Percentiles rank a stretch among this genome's conserved stretches.
These are phyloP conservation scores for Cremastinae sp. DNA, from an alignment of 2,888 invertebrate genomes.

Conservation along the genomic window DNA sequence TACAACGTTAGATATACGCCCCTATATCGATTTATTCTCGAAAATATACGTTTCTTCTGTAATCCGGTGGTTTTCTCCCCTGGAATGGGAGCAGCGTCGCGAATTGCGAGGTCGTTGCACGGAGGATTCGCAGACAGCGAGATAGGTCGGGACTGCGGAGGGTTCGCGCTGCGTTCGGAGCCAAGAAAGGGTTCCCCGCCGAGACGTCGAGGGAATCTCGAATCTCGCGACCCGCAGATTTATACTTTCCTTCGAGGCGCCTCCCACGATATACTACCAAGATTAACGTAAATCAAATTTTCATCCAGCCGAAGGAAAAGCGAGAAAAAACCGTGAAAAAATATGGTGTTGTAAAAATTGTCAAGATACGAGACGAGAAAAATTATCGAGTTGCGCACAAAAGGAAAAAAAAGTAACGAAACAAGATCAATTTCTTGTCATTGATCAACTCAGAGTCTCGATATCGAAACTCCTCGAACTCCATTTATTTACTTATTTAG, in stretches of 20 bases:
- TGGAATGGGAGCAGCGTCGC: constrained; percentile 39
- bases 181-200: constrained; percentile 51
- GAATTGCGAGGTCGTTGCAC: constrained; percentile 35
- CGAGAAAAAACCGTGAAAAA: too few species aligned
- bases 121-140: constrained; percentile 37
- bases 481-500: constrained; percentile 9
- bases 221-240: constrained; percentile 26
- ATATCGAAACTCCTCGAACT: constrained; percentile 24
- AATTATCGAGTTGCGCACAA: neutral
- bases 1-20: too few species aligned
- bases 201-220: constrained; percentile 44
- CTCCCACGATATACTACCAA: constrained; percentile 19
- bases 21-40: neutral
- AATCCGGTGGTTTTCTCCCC: too few species aligned
- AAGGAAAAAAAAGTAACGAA: constrained; percentile 15
- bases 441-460: constrained; percentile 36
- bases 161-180: constrained; percentile 45
- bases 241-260: constrained; percentile 32
- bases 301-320: constrained; percentile 37
- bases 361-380: constrained; percentile 1
- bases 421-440: constrained; percentile 19
- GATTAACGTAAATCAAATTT: constrained; percentile 57
- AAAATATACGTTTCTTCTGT: constrained; percentile 15
- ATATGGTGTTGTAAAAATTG: neutral
- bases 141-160: constrained; percentile 57